These are phyloP conservation scores for Volucella bombylans DNA, from an alignment of 2,888 invertebrate genomes.

Conservation along the genomic window DNA sequence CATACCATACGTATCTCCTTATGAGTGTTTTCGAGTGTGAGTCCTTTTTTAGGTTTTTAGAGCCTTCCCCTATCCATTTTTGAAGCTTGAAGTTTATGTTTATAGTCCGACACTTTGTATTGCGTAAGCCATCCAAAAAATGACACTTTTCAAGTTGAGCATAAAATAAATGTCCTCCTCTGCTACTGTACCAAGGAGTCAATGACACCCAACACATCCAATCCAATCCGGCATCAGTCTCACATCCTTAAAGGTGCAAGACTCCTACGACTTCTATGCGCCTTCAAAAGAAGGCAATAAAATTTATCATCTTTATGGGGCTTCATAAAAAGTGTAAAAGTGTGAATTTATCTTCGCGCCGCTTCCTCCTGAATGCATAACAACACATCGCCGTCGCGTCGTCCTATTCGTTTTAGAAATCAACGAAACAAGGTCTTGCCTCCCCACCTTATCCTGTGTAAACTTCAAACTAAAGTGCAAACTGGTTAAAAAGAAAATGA, in stretches of 20 bases:
- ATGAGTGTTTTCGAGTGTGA: no score
- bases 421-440: constrained; percentile 38
- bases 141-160: constrained; percentile 32
- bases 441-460: constrained; percentile 22
- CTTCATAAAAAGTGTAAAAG: constrained; percentile 65
- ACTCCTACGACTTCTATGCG: constrained; percentile 46
- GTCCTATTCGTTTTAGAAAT: constrained; percentile 29
- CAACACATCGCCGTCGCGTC: constrained; percentile 7
- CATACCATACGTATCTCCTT: no score
- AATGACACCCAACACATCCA: constrained; percentile 47
- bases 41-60: not conserved
- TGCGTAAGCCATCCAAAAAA: constrained; percentile 31
- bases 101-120: constrained; percentile 24
- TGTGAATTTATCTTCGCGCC: constrained; percentile 67
- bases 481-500: constrained; percentile 24
- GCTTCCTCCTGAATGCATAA: constrained; percentile 59
- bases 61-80: not conserved
- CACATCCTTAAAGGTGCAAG: constrained; percentile 8
- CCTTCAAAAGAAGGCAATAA: constrained; percentile 57
- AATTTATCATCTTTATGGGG: constrained; percentile 67
- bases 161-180: constrained; percentile 45
- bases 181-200: constrained; percentile 4
- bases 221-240: not conserved
- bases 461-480: constrained; percentile 52
- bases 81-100: not conserved